A percentile compares a stretch with the other conserved stretches of the same genome.
phyloP scores from a whole-genome alignment of 1,140 invertebrate species.

The Charaxes varanes region DNA sequence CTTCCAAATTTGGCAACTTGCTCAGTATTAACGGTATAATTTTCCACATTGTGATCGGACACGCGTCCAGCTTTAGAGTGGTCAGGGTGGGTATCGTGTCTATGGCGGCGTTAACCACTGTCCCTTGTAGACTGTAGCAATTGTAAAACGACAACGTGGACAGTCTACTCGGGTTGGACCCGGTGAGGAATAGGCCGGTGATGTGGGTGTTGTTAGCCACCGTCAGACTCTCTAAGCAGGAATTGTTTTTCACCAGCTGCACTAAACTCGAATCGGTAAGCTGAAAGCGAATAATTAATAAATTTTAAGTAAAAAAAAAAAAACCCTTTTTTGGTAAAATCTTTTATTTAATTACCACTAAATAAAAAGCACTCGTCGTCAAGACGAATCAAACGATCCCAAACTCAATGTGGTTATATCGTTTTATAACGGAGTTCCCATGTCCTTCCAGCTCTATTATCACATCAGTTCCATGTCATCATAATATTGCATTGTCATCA shows the following conservation, averaged over 20 bases:
- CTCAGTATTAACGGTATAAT: constrained; percentile 48
- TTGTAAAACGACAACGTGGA: constrained; percentile 56
- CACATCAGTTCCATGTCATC: too few relatives aligned
- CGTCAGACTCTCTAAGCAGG: constrained; percentile 47
- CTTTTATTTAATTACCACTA: too few relatives aligned
- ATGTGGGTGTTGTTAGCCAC: constrained; percentile 57
- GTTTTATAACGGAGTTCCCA: too few relatives aligned
- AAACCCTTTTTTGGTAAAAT: too few relatives aligned
- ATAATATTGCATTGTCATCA: too few relatives aligned
- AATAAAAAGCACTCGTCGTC: too few relatives aligned
- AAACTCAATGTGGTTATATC: too few relatives aligned
- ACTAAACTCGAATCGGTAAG: constrained; percentile 55
- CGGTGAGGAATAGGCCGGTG: constrained; percentile 55
- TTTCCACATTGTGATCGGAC: constrained; percentile 46
- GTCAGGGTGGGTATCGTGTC: constrained; percentile 45
- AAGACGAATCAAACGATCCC: too few relatives aligned
- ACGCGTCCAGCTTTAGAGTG: constrained; percentile 50
- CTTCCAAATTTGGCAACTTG: constrained; percentile 46
- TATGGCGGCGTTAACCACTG: constrained; percentile 42
- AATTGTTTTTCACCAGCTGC: constrained; percentile 47
- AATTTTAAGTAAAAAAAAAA: constrained; percentile 3
- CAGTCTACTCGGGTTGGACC: constrained; percentile 34
- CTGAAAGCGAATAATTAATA: constrained; percentile 37
- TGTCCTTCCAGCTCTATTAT: too few relatives aligned
- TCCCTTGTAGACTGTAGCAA: constrained; percentile 57